These are phyloP conservation scores for Climacteris rufus DNA, from an alignment of 2,113 vertebrate genomes.

Conservation along the genomic window DNA sequence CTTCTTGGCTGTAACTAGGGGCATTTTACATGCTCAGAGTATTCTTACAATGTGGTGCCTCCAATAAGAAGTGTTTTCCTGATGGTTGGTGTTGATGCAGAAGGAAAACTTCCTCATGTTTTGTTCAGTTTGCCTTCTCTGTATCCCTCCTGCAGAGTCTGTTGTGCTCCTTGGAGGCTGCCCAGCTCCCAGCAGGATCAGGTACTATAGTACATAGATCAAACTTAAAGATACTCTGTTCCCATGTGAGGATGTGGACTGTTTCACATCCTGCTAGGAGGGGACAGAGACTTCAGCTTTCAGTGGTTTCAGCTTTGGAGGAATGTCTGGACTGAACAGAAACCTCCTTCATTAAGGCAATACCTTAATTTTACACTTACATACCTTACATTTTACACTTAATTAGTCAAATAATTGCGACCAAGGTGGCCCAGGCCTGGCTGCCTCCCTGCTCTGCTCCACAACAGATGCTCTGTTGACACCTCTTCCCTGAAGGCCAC, in stretches of 20 bases:
- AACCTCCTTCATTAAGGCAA: neutral
- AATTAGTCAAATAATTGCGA: neutral
- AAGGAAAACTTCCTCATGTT: neutral
- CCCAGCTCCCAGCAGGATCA: neutral
- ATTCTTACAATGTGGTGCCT: neutral
- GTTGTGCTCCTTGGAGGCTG: neutral
- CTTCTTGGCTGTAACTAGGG: neutral
- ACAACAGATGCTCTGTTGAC: neutral
- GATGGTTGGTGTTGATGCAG: neutral
- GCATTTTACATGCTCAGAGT: neutral
- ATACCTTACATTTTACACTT: neutral
- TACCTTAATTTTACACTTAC: too few species aligned
- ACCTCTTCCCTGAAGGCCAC: neutral
- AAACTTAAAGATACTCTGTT: neutral
- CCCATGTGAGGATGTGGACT: neutral
- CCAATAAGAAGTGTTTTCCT: neutral
- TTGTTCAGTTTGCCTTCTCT: neutral
- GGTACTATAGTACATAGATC: neutral
- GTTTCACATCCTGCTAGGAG: neutral
- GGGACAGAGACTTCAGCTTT: neutral
- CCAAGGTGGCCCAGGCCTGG: neutral
- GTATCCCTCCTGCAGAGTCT: neutral
- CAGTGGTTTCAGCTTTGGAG: neutral
- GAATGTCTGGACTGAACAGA: neutral
- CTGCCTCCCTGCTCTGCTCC: neutral